phyloP scores from a whole-genome alignment of 2,797 vertebrate species.

The Premnoplex brunnescens region DNA sequence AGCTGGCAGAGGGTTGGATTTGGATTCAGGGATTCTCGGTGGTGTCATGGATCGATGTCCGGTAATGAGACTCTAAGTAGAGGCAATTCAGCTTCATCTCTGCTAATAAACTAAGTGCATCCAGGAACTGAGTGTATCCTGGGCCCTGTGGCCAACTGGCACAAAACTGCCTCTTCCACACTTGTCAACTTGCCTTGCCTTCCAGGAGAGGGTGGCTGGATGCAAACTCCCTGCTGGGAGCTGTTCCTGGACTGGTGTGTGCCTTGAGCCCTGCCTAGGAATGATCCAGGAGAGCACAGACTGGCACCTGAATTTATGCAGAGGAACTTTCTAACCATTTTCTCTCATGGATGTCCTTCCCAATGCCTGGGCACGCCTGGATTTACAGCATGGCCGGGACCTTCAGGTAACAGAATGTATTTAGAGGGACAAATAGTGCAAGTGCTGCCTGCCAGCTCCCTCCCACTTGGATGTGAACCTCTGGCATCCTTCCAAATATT shows the following conservation, averaged over 20 bases:
- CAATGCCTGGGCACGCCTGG: background rate
- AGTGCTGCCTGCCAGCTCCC: background rate
- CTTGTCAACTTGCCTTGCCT: background rate
- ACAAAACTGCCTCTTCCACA: background rate
- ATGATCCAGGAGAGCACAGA: background rate
- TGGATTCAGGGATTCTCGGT: background rate
- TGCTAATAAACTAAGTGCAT: slow-evolving; percentile 26
- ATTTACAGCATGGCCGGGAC: background rate
- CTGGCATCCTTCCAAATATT: background rate
- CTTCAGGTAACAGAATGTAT: background rate
- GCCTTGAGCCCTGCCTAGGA: background rate
- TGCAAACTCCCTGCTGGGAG: background rate
- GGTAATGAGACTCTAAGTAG: background rate
- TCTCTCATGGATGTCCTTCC: background rate
- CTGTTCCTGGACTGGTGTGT: background rate
- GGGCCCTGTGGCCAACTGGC: slow-evolving; percentile 37
- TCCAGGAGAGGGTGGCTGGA: slow-evolving; percentile 11
- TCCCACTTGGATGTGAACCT: background rate
- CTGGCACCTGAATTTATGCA: background rate
- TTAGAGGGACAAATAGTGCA: background rate
- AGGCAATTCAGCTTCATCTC: background rate
- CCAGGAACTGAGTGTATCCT: background rate
- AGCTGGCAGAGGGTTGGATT: background rate
- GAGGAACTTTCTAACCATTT: background rate
- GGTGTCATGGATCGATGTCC: background rate